Evolutionary conservation across 2,888 invertebrate species (phyloP), one percentile per base, ranked within the genome.

Genomic region (Luffia ferchaultella): DNA sequence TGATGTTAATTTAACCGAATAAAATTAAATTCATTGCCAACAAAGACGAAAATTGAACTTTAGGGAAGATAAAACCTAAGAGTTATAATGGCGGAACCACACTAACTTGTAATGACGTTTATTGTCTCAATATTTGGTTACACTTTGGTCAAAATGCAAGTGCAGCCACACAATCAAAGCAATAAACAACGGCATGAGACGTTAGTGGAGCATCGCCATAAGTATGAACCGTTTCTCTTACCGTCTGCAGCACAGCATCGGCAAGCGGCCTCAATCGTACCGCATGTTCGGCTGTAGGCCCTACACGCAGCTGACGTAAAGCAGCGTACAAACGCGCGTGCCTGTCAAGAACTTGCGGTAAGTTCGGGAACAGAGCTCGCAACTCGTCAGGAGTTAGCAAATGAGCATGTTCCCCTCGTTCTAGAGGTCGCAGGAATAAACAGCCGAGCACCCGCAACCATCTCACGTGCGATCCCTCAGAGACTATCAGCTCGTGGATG

Each of bases 401-500:
- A 12, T 30, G 60, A 76, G 87, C 48, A 76, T 73, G 87, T 50
- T 88, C 87, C 0, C 62, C 54, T n/a, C 53, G 55, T 60, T 89
- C 79, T 63, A 97, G 86, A 0, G 94, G 94, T 48, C 88, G 88
- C 59, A 91, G 91, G 85, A 97, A 97, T 58, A 96, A 88, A 55
- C 88, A 87, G 59, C 93, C 90, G 47, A 97, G 85, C 2, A 96
- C 93, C 69, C 93, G 93, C 59, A 97, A 86, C 79, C 93, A 94
- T 51, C 95, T 89, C 49, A 95, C 91, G 85, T 97, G 96, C 16
- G 95, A 92, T 55, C 91, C 86, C 72, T 97, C 96, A 15, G 97
- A 94, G 65, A 95, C 92, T 62, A 90, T 90, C 48, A 90, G 70
- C 73, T 90, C 90, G 52, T 85, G 85, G 57, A 85, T 85, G 48